A percentile compares a stretch with the other conserved stretches of the same genome.
Evolutionary conservation across 2,113 vertebrate genomes (phyloP).

Genomic region (Aegotheles bennettii): DNA sequence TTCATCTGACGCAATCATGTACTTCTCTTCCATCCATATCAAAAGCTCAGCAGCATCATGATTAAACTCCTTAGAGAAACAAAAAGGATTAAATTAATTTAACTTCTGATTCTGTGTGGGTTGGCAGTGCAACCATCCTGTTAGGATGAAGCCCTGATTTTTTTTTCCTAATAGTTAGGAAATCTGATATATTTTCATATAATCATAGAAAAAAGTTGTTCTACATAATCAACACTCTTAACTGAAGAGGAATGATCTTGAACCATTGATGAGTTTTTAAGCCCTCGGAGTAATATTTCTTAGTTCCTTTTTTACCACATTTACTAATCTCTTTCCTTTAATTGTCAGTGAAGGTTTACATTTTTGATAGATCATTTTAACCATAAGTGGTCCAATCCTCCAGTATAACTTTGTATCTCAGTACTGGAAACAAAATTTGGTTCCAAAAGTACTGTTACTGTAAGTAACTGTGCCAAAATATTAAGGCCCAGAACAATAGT

Average conservation of each 20-base stretch:
- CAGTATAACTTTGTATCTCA: not conserved
- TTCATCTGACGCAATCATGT: constrained; percentile 77
- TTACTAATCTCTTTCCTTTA: not conserved
- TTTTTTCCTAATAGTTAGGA: not conserved
- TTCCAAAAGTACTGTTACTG: not conserved
- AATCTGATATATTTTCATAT: not conserved
- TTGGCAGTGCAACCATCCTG: not conserved
- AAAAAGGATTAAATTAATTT: not conserved
- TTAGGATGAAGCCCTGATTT: not conserved
- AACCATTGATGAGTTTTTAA: not conserved
- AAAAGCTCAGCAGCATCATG: constrained; percentile 79
- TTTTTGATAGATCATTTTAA: not conserved
- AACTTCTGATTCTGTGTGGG: not conserved
- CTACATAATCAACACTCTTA: not conserved
- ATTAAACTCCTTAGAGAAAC: constrained; percentile 79
- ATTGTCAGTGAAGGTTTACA: not conserved
- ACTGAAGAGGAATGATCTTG: not conserved
- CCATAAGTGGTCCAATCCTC: not conserved
- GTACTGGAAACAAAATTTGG: not conserved
- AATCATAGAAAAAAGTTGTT: not conserved
- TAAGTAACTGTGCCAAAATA: not conserved
- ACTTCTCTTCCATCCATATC: constrained; percentile 90
- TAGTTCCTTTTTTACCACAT: not conserved
- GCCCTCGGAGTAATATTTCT: not conserved
- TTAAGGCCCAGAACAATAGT: not conserved